Percentiles rank a stretch among this genome's conserved stretches.
These are phyloP conservation scores for Myotis planiceps DNA, from an alignment of 2,797 vertebrate species.

Conservation along the genomic window DNA sequence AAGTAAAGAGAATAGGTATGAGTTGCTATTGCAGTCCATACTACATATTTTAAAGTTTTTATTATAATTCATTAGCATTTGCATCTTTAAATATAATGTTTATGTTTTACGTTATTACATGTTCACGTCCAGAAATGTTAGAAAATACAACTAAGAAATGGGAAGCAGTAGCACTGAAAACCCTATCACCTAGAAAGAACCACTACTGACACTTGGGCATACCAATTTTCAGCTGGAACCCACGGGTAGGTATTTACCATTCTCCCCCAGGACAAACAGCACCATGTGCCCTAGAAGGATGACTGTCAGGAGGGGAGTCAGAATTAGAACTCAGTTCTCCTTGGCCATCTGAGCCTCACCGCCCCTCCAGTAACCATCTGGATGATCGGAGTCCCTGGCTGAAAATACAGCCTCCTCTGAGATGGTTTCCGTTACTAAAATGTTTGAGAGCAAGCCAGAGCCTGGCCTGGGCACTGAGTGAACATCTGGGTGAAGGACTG, in stretches of 20 bases:
- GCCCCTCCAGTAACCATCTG: background rate
- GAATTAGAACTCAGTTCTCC: background rate
- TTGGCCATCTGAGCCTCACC: background rate
- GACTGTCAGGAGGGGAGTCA: background rate
- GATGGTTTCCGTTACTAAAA: conserved; percentile 4
- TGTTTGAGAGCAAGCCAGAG: conserved; percentile 38
- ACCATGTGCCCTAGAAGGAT: background rate
- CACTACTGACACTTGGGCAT: no score
- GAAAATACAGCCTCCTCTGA: conserved; percentile 38
- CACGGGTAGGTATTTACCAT: background rate
- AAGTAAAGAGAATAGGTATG: background rate
- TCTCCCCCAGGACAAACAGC: background rate
- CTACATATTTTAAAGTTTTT: background rate
- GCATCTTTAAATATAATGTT: background rate
- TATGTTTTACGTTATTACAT: background rate
- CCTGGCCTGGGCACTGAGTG: background rate
- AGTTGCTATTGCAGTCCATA: background rate
- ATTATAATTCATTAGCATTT: background rate
- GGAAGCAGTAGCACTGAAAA: background rate
- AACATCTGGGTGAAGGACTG: conserved; percentile 39
- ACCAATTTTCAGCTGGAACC: background rate
- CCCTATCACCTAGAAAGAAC: background rate
- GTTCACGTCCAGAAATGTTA: background rate
- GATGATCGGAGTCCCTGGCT: background rate
- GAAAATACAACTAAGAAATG: background rate